phyloP scores from a whole-genome alignment of 2,113 vertebrate species.

The Megaceryle maxima region DNA sequence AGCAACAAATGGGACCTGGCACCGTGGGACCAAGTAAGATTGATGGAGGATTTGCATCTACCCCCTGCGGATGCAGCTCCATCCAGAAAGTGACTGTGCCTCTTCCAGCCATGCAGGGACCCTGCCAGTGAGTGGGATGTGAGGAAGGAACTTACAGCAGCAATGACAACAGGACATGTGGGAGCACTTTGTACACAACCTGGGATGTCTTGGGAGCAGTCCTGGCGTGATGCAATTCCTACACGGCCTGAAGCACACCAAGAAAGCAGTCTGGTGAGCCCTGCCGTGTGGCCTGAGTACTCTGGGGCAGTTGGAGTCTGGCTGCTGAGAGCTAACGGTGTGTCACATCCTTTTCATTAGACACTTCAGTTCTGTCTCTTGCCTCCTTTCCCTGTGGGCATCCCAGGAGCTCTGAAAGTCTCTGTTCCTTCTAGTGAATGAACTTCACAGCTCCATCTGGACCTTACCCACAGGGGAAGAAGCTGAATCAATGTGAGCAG shows the following conservation, averaged over 20 bases:
- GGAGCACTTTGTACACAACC: not conserved
- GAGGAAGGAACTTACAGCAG: not conserved
- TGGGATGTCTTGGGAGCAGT: not conserved
- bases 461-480: not conserved
- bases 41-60: not conserved
- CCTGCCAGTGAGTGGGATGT: not conserved
- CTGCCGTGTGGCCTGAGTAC: not conserved
- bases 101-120: not conserved
- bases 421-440: not conserved
- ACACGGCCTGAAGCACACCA: not conserved
- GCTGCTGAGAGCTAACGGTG: not conserved
- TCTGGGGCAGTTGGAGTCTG: not conserved
- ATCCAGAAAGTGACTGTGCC: not conserved
- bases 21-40: accelerated
- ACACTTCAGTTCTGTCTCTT: not conserved
- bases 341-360: not conserved
- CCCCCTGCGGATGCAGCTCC: accelerated
- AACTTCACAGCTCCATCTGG: not conserved
- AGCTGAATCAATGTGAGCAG: not conserved
- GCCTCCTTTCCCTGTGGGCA: not conserved
- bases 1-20: not conserved
- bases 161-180: not conserved
- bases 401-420: not conserved
- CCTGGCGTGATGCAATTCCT: accelerated
- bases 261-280: not conserved